Conservation (phyloP, 2,113 vertebrate species). For the Monopterus albus region DNA sequence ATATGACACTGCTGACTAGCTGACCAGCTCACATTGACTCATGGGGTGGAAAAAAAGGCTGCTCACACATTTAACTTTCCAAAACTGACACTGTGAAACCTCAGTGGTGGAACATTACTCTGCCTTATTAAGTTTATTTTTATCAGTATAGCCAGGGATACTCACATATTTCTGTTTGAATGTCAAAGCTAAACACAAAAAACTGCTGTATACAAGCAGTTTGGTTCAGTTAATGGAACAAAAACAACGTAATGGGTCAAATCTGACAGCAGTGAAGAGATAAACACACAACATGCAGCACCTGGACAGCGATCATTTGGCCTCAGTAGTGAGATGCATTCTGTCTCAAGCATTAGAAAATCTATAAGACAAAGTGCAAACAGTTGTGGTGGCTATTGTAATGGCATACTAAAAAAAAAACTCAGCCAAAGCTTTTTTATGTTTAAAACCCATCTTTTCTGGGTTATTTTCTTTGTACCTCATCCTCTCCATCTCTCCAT, state of each 20-base stretch:
- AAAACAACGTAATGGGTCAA: not conserved
- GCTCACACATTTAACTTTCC: not conserved
- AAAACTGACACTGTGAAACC: constrained; percentile 5
- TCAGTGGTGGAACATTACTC: not conserved
- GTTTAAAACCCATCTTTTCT: not conserved
- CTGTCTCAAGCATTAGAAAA: not conserved
- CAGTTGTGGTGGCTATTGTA: too few relatives aligned
- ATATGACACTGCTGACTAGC: not conserved
- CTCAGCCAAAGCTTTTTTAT: too few relatives aligned
- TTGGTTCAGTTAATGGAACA: not conserved
- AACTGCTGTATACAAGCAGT: not conserved
- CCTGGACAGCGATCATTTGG: too few relatives aligned
- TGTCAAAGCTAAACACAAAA: not conserved
- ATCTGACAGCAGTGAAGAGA: not conserved
- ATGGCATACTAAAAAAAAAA: too few relatives aligned
- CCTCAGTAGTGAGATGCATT: too few relatives aligned
- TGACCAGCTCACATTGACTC: not conserved
- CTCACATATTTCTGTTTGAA: not conserved
- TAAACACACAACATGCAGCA: not conserved
- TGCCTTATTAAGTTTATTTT: not conserved
- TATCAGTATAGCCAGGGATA: not conserved
- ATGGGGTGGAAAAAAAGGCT: constrained; percentile 7
- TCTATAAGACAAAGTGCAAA: too few relatives aligned
- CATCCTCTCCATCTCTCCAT: constrained; percentile 30
- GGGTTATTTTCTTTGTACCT: not conserved